These are phyloP conservation scores for Phocoena phocoena DNA, from an alignment of 2,113 vertebrate genomes.

Conservation along the genomic window DNA sequence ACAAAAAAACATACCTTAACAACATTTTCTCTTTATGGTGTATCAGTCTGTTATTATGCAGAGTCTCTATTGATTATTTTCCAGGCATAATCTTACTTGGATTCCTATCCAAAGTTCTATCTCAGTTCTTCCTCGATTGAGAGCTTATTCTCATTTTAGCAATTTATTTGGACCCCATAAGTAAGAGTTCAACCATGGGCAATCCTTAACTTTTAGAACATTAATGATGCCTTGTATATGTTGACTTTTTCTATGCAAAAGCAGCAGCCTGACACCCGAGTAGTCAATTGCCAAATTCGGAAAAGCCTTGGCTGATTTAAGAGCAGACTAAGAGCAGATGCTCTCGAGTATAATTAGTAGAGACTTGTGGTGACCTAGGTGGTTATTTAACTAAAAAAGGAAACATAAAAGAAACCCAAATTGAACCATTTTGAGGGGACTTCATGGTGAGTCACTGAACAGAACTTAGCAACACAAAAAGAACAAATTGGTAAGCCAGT, in stretches of 20 bases:
- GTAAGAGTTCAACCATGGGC: neutral
- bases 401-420: conserved; percentile 30
- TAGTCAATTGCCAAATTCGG: neutral
- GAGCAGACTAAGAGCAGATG: conserved; percentile 26
- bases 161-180: neutral
- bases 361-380: conserved; percentile 24
- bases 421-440: conserved; percentile 28
- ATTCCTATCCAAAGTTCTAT: neutral
- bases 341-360: conserved; percentile 54
- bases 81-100: neutral
- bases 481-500: conserved; percentile 37
- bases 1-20: neutral
- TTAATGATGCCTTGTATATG: neutral
- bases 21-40: neutral
- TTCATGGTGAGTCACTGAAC: conserved; percentile 47
- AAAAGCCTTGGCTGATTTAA: neutral
- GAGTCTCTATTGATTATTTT: neutral
- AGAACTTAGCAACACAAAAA: conserved; percentile 45
- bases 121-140: neutral
- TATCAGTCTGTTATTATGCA: neutral
- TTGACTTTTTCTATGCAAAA: neutral
- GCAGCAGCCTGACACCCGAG: neutral
- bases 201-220: neutral
- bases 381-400: conserved; percentile 54
- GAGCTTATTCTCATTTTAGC: neutral